phyloP scores from a whole-genome alignment of 2,113 vertebrate species.

The Hyperoodon ampullatus region DNA sequence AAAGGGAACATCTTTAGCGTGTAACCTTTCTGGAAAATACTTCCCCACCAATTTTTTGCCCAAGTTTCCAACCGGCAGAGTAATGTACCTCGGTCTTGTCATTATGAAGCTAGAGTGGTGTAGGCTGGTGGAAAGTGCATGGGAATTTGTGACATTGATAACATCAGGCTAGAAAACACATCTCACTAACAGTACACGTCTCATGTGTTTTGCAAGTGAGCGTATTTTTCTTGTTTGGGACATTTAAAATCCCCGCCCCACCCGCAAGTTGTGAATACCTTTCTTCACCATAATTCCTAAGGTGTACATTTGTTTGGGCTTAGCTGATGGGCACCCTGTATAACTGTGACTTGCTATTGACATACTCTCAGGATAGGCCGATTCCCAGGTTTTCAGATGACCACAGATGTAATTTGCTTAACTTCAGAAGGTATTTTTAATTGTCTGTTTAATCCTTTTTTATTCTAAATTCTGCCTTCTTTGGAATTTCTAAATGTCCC shows the following conservation, averaged over 20 bases:
- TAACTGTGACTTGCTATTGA: slow-evolving; percentile 49
- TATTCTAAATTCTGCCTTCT: background rate
- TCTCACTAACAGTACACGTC: slow-evolving; percentile 39
- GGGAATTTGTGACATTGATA: slow-evolving; percentile 23
- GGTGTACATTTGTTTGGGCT: slow-evolving; percentile 42
- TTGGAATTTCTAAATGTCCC: background rate
- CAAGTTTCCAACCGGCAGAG: background rate
- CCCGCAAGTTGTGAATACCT: background rate
- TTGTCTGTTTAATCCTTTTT: slow-evolving; percentile 27
- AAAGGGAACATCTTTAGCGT: background rate
- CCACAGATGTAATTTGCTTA: slow-evolving; percentile 8
- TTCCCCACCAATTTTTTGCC: background rate
- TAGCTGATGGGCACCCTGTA: background rate
- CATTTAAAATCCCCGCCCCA: background rate
- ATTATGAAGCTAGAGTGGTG: background rate
- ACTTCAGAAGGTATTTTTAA: slow-evolving; percentile 22
- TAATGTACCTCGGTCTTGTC: slow-evolving; percentile 49
- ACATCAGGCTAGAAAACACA: background rate
- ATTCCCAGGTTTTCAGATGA: background rate
- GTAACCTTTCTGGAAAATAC: background rate
- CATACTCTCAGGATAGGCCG: background rate
- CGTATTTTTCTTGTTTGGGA: background rate
- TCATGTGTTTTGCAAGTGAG: slow-evolving; percentile 32
- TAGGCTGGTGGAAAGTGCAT: background rate
- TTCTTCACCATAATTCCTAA: background rate